Conservation (phyloP, 2,888 invertebrate genomes). For the Celastrina argiolus region DNA sequence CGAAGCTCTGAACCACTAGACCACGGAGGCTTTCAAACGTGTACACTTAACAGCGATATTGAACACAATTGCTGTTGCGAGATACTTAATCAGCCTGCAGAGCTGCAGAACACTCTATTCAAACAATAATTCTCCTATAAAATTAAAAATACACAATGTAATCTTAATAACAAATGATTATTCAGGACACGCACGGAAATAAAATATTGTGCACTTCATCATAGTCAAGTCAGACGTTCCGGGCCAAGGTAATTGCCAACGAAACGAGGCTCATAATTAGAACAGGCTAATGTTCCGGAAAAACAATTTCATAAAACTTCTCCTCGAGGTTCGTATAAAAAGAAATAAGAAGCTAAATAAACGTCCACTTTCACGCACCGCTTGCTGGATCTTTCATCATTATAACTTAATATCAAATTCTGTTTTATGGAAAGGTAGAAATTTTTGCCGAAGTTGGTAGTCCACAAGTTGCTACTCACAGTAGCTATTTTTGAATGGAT, state of each 20-base stretch:
- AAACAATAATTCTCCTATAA: too few species aligned
- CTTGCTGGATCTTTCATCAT: constrained; percentile 31
- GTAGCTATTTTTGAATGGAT: too few species aligned
- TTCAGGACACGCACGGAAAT: constrained; percentile 14
- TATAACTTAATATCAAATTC: constrained; percentile 9
- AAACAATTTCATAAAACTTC: constrained; percentile 77
- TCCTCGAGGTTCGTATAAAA: constrained; percentile 61
- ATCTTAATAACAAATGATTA: constrained; percentile 2
- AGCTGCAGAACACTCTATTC: too few species aligned
- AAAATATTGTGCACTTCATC: constrained; percentile 62
- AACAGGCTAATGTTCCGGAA: constrained; percentile 71
- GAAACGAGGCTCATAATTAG: constrained; percentile 66
- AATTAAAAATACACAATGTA: not conserved
- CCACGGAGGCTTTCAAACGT: too few species aligned
- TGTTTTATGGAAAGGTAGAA: constrained; percentile 6
- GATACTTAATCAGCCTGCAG: too few species aligned
- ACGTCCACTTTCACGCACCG: constrained; percentile 62
- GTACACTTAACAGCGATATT: too few species aligned
- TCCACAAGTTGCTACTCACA: too few species aligned
- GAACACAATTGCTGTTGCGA: too few species aligned
- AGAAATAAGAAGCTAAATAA: constrained; percentile 71
- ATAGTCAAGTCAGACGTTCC: constrained; percentile 66
- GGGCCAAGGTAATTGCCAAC: constrained; percentile 69
- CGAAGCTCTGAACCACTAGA: too few species aligned
- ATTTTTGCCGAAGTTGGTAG: constrained; percentile 24